phyloP scores from a whole-genome alignment of 1,140 invertebrate species.

The Pinna nobilis region DNA sequence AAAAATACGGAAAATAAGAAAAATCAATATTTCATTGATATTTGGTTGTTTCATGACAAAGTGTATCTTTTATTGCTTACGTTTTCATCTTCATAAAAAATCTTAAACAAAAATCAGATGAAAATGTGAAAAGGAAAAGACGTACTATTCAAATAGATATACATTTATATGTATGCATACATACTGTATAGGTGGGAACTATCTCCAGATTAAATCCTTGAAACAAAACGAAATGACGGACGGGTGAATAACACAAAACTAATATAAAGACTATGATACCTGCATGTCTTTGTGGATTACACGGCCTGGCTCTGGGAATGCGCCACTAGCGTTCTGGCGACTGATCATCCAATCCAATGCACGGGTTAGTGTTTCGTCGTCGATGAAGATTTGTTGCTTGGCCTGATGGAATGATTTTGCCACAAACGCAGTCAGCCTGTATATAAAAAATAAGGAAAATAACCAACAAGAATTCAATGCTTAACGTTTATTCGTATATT shows the following conservation, averaged over 20 bases:
- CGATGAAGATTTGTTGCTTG: slow-evolving; percentile 85
- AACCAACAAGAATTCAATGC: background rate
- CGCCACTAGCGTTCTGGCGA: slow-evolving; percentile 87
- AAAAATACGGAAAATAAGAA: background rate
- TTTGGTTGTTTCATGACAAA: background rate
- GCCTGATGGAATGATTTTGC: slow-evolving; percentile 90
- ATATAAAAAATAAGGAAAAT: background rate
- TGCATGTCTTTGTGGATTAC: slow-evolving; percentile 70
- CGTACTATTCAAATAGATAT: no score
- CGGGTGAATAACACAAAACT: background rate
- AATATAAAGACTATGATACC: slow-evolving; percentile 30
- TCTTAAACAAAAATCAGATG: no score
- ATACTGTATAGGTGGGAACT: background rate
- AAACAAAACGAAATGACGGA: background rate
- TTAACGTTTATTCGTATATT: background rate
- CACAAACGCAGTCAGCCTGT: slow-evolving; percentile 89
- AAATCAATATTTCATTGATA: background rate
- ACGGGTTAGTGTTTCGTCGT: slow-evolving; percentile 81
- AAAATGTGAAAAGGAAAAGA: no score
- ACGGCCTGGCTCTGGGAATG: slow-evolving; percentile 79
- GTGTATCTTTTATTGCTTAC: background rate
- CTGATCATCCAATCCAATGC: slow-evolving; percentile 87
- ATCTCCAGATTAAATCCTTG: background rate
- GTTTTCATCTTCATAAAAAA: no score
- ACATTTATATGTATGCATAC: background rate